A percentile compares a stretch with the other conserved stretches of the same genome.
phyloP scores from a whole-genome alignment of 2,888 invertebrate species.

The Ptilodon capucinus region DNA sequence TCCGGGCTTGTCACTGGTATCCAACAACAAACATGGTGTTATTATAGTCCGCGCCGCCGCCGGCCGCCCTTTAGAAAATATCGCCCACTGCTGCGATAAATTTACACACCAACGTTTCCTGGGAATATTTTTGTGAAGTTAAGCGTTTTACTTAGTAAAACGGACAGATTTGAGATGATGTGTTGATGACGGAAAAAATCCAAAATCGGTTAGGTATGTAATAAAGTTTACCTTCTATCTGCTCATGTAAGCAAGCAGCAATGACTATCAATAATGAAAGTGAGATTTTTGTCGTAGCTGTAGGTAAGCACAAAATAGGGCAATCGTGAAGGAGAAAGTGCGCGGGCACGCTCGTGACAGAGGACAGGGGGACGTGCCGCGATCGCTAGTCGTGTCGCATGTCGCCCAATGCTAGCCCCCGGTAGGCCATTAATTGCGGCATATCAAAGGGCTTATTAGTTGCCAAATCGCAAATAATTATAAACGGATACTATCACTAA shows the following conservation, averaged over 20 bases:
- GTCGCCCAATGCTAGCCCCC: background rate
- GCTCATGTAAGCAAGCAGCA: too few species aligned
- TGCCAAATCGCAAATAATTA: background rate
- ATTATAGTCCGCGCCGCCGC: constrained; percentile 46
- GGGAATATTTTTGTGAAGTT: constrained; percentile 48
- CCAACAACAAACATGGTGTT: constrained; percentile 54
- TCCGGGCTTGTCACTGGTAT: constrained; percentile 46
- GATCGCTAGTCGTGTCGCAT: constrained; percentile 25
- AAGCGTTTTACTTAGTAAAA: background rate
- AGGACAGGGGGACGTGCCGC: constrained; percentile 57
- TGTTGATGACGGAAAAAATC: too few species aligned
- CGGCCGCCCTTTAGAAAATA: constrained; percentile 51
- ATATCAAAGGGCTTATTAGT: background rate
- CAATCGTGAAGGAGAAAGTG: constrained; percentile 73
- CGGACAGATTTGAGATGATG: background rate
- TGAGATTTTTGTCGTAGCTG: constrained; percentile 51
- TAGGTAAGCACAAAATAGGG: constrained; percentile 52
- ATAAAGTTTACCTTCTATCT: too few species aligned
- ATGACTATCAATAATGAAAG: constrained; percentile 37
- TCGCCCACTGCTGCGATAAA: constrained; percentile 48
- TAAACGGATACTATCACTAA: too few species aligned
- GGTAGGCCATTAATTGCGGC: background rate
- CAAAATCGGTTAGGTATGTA: too few species aligned
- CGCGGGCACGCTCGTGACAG: constrained; percentile 56
- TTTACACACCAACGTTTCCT: constrained; percentile 56